phyloP scores from a whole-genome alignment of 2,113 vertebrate genomes.

The Laticauda laticaudata region DNA sequence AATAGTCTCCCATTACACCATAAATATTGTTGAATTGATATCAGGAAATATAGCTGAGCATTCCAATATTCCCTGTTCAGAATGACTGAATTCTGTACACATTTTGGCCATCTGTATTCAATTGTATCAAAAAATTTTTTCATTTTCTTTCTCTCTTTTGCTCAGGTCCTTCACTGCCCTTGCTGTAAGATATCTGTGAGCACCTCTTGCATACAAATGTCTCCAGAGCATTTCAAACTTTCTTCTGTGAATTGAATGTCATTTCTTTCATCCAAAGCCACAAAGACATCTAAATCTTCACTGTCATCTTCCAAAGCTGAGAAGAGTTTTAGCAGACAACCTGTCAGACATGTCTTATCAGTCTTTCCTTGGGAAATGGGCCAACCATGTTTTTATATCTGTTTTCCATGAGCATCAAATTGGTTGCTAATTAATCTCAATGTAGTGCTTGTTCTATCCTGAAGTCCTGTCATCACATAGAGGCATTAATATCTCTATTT shows the following conservation, averaged over 20 bases:
- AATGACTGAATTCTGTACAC: not conserved
- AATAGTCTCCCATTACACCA: accelerated
- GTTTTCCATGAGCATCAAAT: not conserved
- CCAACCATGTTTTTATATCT: not conserved
- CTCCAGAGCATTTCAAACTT: not conserved
- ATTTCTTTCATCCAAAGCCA: conserved; percentile 7
- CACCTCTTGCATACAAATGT: not conserved
- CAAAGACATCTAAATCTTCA: not conserved
- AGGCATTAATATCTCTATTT: not conserved
- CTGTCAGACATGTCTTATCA: not conserved
- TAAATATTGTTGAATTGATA: not conserved
- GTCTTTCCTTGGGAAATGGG: not conserved
- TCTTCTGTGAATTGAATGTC: conserved; percentile 5
- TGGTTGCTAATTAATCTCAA: conserved; percentile 18
- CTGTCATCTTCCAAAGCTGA: conserved; percentile 7
- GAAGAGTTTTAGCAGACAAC: not conserved
- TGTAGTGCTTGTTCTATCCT: conserved; percentile 10
- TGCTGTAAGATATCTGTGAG: not conserved
- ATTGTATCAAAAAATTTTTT: not conserved
- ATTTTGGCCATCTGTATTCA: not conserved
- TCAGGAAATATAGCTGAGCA: accelerated
- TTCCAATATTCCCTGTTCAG: not conserved
- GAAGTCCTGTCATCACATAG: not conserved
- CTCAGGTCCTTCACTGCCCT: conserved; percentile 19
- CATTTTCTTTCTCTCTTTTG: not conserved